Evolutionary conservation across 2,113 vertebrate species (phyloP).

Genomic region (Petromus typicus): DNA sequence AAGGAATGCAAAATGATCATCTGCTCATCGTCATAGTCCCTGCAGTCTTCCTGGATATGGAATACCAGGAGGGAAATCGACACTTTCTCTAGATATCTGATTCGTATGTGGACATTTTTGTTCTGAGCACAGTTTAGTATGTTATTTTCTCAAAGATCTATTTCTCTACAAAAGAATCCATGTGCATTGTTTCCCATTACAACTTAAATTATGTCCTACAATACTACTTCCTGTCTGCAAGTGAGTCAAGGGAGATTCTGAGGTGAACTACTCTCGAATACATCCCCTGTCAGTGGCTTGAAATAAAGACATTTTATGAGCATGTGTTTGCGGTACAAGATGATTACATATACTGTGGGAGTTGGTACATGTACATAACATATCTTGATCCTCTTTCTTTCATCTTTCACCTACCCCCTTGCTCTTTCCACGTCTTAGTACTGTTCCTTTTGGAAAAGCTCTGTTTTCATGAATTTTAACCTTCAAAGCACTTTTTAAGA

Average conservation of each 20-base stretch:
- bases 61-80: neutral
- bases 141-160: neutral
- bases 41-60: neutral
- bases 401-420: neutral
- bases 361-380: neutral
- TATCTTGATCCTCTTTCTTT: neutral
- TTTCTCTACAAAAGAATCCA: neutral
- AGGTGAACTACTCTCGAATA: neutral
- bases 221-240: neutral
- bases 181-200: neutral
- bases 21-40: neutral
- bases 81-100: neutral
- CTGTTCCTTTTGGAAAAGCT: neutral
- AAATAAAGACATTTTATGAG: neutral
- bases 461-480: neutral
- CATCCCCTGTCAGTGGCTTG: neutral
- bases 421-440: neutral
- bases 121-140: neutral
- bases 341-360: neutral
- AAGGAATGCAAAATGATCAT: slow-evolving; percentile 4
- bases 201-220: neutral
- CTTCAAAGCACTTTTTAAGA: neutral
- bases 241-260: neutral
- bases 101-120: slow-evolving; percentile 45
- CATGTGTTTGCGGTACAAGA: neutral